Conservation (phyloP, 2,888 invertebrate genomes). For the Blastobasis lacticolella region DNA sequence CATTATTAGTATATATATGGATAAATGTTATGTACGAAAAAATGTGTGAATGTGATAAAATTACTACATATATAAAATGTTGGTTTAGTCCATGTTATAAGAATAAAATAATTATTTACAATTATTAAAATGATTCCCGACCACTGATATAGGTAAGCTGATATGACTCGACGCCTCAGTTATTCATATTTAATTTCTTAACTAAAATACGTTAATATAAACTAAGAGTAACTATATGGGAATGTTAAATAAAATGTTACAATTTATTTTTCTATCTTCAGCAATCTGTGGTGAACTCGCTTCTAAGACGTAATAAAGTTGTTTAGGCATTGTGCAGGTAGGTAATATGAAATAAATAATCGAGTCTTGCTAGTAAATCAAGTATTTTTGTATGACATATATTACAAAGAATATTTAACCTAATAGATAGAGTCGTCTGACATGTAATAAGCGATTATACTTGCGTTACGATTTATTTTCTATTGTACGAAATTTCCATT, state of each 20-base stretch:
- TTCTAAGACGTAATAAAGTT: not conserved
- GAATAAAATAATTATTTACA: constrained; percentile 26
- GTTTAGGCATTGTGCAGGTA: not conserved
- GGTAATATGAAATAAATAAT: not conserved
- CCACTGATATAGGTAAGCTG: constrained; percentile 15
- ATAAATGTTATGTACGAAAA: constrained; percentile 29
- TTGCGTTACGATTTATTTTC: constrained; percentile 35
- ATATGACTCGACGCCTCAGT: constrained; percentile 1
- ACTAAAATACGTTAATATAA: constrained; percentile 15
- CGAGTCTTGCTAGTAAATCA: constrained; percentile 18
- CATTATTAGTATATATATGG: constrained; percentile 16
- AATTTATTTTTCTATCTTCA: constrained; percentile 61
- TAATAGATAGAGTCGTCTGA: constrained; percentile 2
- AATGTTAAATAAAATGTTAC: constrained; percentile 18
- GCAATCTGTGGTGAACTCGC: constrained; percentile 16
- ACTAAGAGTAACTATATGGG: constrained; percentile 28
- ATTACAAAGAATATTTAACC: constrained; percentile 2
- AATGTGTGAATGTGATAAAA: constrained; percentile 36
- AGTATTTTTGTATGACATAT: constrained; percentile 32
- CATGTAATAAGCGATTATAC: constrained; percentile 1
- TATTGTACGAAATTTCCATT: constrained; percentile 34
- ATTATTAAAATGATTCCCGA: constrained; percentile 15
- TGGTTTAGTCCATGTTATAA: constrained; percentile 22
- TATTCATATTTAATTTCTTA: constrained; percentile 23
- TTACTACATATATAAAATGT: constrained; percentile 26